phyloP scores from a whole-genome alignment of 2,113 vertebrate species.

The Labeo catla region DNA sequence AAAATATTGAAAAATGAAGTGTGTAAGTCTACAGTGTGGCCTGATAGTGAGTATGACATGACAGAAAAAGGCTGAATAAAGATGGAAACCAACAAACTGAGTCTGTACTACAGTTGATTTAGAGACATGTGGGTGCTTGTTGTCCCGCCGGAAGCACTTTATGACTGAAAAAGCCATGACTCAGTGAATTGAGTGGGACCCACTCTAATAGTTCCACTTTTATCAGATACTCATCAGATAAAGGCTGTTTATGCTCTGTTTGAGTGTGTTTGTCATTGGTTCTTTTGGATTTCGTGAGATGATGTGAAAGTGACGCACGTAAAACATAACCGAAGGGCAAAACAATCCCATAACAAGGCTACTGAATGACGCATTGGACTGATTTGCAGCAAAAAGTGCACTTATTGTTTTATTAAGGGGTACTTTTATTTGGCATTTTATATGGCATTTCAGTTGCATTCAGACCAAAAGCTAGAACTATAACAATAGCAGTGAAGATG shows the following conservation, averaged over 20 bases:
- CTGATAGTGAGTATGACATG: background rate
- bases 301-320: conserved; percentile 60
- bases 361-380: background rate
- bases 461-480: background rate
- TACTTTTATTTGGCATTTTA: background rate
- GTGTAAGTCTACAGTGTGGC: background rate
- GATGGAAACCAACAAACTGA: background rate
- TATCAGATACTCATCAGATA: conserved; percentile 10
- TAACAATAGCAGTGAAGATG: too few relatives aligned
- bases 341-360: conserved; percentile 26
- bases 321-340: background rate
- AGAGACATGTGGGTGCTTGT: conserved; percentile 1
- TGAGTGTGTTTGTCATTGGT: background rate
- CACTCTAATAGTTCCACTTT: background rate
- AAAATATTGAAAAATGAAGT: background rate
- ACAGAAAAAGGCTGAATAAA: background rate
- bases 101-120: background rate
- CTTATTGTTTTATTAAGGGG: background rate
- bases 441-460: background rate
- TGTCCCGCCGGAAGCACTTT: conserved; percentile 8
- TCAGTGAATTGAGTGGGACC: conserved; percentile 48
- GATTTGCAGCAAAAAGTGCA: background rate
- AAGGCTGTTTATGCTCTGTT: conserved; percentile 2
- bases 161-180: conserved; percentile 47
- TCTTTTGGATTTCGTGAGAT: conserved; percentile 49